Evolutionary conservation across 2,888 invertebrate species (phyloP), one percentile per base, ranked within the genome.

Genomic region (Galerucella nymphaeae): DNA sequence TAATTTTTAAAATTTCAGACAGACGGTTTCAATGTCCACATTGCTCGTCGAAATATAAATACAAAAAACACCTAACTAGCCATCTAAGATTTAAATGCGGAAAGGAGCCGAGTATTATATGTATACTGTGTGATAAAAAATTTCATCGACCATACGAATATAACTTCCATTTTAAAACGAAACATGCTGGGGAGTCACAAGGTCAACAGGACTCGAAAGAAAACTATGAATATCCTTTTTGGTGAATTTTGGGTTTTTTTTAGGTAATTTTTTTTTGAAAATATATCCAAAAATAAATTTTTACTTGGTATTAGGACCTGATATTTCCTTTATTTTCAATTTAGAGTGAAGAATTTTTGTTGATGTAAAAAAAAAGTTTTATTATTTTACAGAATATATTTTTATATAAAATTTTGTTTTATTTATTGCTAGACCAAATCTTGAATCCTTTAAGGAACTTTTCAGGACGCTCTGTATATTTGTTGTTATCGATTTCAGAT

Each of bases 71-170:
- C 45, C 59, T 80, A 66, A 69, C 62, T 16, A 77, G 77, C 58
- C 80, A 80, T 66, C 78, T 80, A 23, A 83, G 81, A 70, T 84
- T 82, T 70, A 83, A 83, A 70, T 84, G 83, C 74, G 80, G 81
- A 30, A 83, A 82, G 62, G 76, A 80, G 63, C 83, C 84, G 0
- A 75, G 77, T 20, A 83, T 84, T 70, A 75, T 71, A 11, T 85
- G 85, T 70, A 63, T 68, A 4, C 50, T 64, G 11, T 74, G 74
- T 23, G 50, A 16, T 2, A 71, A 66, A 48, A 74, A 53, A 58
- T 74, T 57, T n/a, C 62, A 71, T n/a, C 59, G 74, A 3, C 73
- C 63, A 2, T 73, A 73, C 30, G 73, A 73, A 42, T 70, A 62
- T 20, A 73, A 73, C 42, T 66, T 57, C 2, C 73, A 73, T 66